Evolutionary conservation across 2,797 vertebrate genomes (phyloP), one percentile per base, ranked within the genome.

Genomic region (Diglossa cyanea): DNA sequence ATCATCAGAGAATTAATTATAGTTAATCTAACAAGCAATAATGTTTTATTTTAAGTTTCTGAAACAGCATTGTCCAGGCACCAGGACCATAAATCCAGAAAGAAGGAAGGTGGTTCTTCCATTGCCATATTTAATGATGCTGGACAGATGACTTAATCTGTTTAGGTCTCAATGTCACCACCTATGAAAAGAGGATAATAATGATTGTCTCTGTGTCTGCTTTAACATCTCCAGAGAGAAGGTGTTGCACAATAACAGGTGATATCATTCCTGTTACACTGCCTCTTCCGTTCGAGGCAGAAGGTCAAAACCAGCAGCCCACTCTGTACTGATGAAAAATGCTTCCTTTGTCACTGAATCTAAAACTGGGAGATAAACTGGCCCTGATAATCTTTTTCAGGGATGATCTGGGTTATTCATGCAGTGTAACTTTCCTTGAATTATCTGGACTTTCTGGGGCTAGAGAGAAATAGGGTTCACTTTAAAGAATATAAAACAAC

Each of bases 391-490:
- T 24, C 2, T 72, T 42, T 48, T 35, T 42, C 10, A 28, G 20
- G 6, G 9, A n/a, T 61, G 20, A n/a, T 47, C 25, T n/a, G 15
- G 2, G 18, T 39, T 60, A 10, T 66, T 74, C 33, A 6, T n/a
- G 25, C 1, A 0, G 15, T 18, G 18, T 3, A 65, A 66, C 6
- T 63, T 86, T 30, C 9, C 50, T 40, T 15, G 55, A 72, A 60
- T 39, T 55, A 30, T 39, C 42, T 44, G 60, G 21, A 14, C 40
- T 60, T 82, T 67, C 20, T 71, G 30, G 42, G 33, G 5, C 15
- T 50, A n/a, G 28, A 20, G 44, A 78, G 51, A 7, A 37, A 26
- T 4, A 35, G 20, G 0, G 1, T 31, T 33, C 12, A 2, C 33
- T 39, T 67, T 21, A 6, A 45, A 44, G 33, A 66, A 44, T 5